Evolutionary conservation across 2,797 vertebrate genomes (phyloP).

Genomic region (Phalloptychus januarius): DNA sequence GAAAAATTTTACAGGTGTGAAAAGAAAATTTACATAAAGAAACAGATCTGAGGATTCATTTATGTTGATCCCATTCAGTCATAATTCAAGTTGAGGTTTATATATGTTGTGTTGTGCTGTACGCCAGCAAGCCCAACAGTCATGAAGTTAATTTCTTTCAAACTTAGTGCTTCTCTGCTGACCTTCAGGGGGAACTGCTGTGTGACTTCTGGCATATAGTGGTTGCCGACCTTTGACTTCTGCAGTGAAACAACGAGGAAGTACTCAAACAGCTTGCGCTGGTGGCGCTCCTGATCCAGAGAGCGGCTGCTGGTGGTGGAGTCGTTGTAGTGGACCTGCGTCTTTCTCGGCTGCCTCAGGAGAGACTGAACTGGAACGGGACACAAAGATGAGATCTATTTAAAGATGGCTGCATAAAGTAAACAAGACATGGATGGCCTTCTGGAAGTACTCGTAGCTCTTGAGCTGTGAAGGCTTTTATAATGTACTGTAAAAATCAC

Average conservation of each 20-base stretch:
- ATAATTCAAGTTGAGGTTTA: neutral
- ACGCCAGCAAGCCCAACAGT: neutral
- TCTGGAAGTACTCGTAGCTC: neutral
- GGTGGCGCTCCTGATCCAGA: constrained; percentile 77
- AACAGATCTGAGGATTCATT: neutral
- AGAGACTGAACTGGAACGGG: constrained; percentile 61
- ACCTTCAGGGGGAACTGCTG: constrained; percentile 92
- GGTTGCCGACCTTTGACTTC: constrained; percentile 83
- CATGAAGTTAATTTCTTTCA: neutral
- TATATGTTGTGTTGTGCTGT: neutral
- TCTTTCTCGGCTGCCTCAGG: constrained; percentile 50
- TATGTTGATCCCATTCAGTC: neutral
- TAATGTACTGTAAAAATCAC: neutral
- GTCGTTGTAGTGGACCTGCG: constrained; percentile 35
- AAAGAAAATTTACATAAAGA: neutral
- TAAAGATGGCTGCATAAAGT: neutral
- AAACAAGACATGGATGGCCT: neutral
- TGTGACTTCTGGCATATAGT: constrained; percentile 87
- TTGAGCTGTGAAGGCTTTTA: neutral
- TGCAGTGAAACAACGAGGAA: constrained; percentile 90
- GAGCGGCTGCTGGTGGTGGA: constrained; percentile 31
- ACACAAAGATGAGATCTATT: neutral
- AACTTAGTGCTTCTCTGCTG: neutral
- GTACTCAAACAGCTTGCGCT: constrained; percentile 90
- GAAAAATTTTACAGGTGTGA: neutral